These are phyloP conservation scores for Percopsis transmontana DNA, from an alignment of 2,113 vertebrate species.

Conservation along the genomic window DNA sequence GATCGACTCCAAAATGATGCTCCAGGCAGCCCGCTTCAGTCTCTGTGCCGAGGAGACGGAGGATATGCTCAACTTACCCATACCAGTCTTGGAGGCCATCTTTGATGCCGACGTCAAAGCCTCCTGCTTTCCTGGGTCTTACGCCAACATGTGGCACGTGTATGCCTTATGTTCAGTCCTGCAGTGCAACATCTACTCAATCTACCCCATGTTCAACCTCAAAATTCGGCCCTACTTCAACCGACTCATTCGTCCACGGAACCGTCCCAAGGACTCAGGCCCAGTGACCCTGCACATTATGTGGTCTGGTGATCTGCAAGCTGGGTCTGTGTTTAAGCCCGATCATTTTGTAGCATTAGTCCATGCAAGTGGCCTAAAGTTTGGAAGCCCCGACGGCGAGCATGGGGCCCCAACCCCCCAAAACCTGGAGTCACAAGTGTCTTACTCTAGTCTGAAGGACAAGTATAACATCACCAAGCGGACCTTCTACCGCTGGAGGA, in stretches of 20 bases:
- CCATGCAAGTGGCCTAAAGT: slow-evolving; percentile 72
- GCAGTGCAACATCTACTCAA: slow-evolving; percentile 90
- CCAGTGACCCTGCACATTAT: slow-evolving; percentile 88
- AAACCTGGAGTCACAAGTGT: slow-evolving; percentile 80
- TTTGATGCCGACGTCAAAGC: slow-evolving; percentile 95
- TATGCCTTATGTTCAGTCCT: slow-evolving; percentile 91
- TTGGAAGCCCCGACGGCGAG: slow-evolving; percentile 45
- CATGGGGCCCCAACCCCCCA: slow-evolving; percentile 64
- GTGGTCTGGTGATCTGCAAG: slow-evolving; percentile 90
- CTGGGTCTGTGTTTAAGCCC: slow-evolving; percentile 83
- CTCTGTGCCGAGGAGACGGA: slow-evolving; percentile 91
- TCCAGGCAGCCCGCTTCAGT: slow-evolving; percentile 92
- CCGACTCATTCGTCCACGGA: slow-evolving; percentile 87
- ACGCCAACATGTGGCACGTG: slow-evolving; percentile 95
- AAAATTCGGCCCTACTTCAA: slow-evolving; percentile 96
- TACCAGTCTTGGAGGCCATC: slow-evolving; percentile 89
- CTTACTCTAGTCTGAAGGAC: slow-evolving; percentile 85
- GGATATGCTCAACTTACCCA: slow-evolving; percentile 87
- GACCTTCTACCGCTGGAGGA: slow-evolving; percentile 94
- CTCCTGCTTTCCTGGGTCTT: slow-evolving; percentile 91
- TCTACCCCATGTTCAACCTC: slow-evolving; percentile 95
- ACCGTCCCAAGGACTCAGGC: slow-evolving; percentile 57
- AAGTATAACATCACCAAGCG: slow-evolving; percentile 91
- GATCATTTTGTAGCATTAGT: slow-evolving; percentile 90
- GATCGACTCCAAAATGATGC: slow-evolving; percentile 98